phyloP scores from a whole-genome alignment of 37 sponge, comb jelly and placozoan genomes.

The Hormiphora californensis region DNA sequence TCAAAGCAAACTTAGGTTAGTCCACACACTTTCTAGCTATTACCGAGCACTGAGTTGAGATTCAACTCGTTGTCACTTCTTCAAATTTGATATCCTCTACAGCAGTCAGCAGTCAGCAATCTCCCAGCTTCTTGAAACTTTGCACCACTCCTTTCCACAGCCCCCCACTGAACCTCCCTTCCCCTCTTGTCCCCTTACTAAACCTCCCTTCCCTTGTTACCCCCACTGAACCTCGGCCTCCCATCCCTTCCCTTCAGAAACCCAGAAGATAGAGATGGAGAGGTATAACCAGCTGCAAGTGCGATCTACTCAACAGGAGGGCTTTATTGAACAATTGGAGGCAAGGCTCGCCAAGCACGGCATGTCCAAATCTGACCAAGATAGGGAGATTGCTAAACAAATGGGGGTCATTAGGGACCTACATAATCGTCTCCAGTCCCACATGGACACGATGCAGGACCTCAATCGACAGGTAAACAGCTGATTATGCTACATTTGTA shows the following conservation, averaged over 20 bases:
- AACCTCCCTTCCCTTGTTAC: not conserved
- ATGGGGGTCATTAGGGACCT: slow-evolving; percentile 51
- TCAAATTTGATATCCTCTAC: not conserved
- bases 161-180: not conserved
- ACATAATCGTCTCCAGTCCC: slow-evolving; percentile 42
- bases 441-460: slow-evolving; percentile 55
- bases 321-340: slow-evolving; percentile 41
- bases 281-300: slow-evolving; percentile 39
- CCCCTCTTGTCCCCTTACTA: not conserved
- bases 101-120: not conserved
- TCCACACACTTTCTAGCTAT: too few species aligned
- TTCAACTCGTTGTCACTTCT: not conserved
- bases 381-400: slow-evolving; percentile 48
- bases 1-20: slow-evolving; percentile 35
- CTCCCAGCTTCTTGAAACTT: not conserved
- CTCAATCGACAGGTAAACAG: slow-evolving; percentile 29
- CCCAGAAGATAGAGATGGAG: slow-evolving; percentile 23
- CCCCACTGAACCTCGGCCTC: not conserved
- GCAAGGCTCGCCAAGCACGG: slow-evolving; percentile 27
- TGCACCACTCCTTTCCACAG: not conserved
- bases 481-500: too few species aligned
- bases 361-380: slow-evolving; percentile 53
- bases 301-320: slow-evolving; percentile 11
- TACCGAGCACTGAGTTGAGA: not conserved
- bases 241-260: not conserved